Evolutionary conservation across 2,888 invertebrate genomes (phyloP).

Genomic region (Agrotis exclamationis): DNA sequence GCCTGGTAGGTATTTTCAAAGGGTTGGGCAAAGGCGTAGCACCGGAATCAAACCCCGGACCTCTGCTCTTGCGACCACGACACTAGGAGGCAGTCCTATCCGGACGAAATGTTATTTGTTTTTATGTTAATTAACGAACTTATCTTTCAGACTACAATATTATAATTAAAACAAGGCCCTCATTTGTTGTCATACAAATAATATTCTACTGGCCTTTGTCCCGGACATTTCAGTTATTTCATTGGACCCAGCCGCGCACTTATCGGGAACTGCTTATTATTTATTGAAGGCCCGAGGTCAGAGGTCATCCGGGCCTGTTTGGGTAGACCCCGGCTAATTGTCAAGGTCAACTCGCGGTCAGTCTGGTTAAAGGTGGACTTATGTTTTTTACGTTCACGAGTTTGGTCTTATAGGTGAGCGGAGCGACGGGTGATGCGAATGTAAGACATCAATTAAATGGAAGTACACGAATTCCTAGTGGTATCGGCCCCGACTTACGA

Average conservation of each 20-base stretch:
- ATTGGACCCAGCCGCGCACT: constrained; percentile 12
- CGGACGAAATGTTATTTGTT: too few species aligned
- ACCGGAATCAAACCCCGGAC: too few species aligned
- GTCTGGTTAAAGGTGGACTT: constrained; percentile 5
- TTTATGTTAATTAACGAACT: too few species aligned
- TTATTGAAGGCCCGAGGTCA: constrained; percentile 32
- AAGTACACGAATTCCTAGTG: too few species aligned
- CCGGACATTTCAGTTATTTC: constrained; percentile 9
- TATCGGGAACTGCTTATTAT: constrained; percentile 41
- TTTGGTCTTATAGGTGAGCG: too few species aligned
- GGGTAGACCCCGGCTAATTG: constrained; percentile 9
- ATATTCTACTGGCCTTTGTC: background rate
- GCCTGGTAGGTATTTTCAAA: too few species aligned
- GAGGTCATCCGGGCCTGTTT: constrained; percentile 35
- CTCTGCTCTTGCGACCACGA: too few species aligned
- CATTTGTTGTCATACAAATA: constrained; percentile 2
- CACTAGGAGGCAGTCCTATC: too few species aligned
- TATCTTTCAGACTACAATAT: background rate
- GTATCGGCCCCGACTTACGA: too few species aligned
- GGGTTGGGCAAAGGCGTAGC: too few species aligned
- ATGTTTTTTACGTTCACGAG: background rate
- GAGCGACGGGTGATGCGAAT: too few species aligned
- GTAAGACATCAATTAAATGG: too few species aligned
- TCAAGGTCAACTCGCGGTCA: constrained; percentile 30
- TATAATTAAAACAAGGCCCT: background rate